Percentiles rank a stretch among this genome's conserved stretches.
phyloP scores from a whole-genome alignment of 1,140 invertebrate genomes.

The Zaprionus lachaisei region DNA sequence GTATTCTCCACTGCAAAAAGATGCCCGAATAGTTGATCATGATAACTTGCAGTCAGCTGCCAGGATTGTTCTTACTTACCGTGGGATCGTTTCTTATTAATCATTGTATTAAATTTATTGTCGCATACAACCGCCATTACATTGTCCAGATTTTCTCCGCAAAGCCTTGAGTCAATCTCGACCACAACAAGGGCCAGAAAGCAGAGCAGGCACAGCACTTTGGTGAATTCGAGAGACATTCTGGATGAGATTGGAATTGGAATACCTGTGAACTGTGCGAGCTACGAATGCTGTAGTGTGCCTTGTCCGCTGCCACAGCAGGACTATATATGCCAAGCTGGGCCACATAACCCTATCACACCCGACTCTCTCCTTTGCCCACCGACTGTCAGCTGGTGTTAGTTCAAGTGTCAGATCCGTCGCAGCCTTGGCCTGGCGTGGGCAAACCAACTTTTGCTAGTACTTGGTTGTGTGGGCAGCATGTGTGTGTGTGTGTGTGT shows the following conservation, averaged over 20 bases:
- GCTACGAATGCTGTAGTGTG: background rate
- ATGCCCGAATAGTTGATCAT: background rate
- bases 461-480: background rate
- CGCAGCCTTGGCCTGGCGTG: background rate
- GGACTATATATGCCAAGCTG: background rate
- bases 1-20: background rate
- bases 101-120: background rate
- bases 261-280: background rate
- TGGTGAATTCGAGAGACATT: background rate
- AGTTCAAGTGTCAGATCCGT: background rate
- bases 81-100: background rate
- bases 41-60: background rate
- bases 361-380: background rate
- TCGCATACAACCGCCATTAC: background rate
- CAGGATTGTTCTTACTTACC: background rate
- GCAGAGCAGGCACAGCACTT: slow-evolving; percentile 6
- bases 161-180: background rate
- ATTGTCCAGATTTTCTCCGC: background rate
- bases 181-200: background rate
- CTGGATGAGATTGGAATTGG: background rate
- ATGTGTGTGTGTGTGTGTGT: background rate
- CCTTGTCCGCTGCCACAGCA: background rate
- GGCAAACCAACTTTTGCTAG: background rate
- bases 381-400: background rate
- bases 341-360: background rate